Conservation (phyloP, 2,113 vertebrate genomes). For the Syrrhaptes paradoxus region DNA sequence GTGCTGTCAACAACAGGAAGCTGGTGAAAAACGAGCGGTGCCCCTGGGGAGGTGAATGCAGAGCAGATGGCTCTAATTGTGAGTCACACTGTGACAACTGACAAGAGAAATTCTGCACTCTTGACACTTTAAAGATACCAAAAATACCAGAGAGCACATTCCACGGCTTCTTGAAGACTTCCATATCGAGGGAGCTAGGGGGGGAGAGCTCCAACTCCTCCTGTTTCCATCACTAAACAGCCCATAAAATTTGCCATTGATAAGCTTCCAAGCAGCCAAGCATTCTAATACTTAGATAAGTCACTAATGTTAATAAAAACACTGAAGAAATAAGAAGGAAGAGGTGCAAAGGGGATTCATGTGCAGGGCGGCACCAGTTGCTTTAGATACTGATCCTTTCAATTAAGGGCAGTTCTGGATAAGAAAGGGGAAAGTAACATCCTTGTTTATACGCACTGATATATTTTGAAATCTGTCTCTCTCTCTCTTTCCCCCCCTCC, state of each 20-base stretch:
- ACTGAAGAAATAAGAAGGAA: slow-evolving; percentile 36
- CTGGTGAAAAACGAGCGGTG: slow-evolving; percentile 77
- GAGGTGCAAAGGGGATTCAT: slow-evolving; percentile 56
- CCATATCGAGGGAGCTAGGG: slow-evolving; percentile 59
- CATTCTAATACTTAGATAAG: slow-evolving; percentile 63
- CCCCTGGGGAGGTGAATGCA: slow-evolving; percentile 73
- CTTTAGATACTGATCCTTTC: slow-evolving; percentile 65
- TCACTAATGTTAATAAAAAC: slow-evolving; percentile 65
- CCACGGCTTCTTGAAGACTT: slow-evolving; percentile 76
- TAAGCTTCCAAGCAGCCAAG: slow-evolving; percentile 56
- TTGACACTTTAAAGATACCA: slow-evolving; percentile 83
- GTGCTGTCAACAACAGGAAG: slow-evolving; percentile 87
- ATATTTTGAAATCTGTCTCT: slow-evolving; percentile 28
- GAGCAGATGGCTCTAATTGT: slow-evolving; percentile 84
- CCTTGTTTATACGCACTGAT: slow-evolving; percentile 55
- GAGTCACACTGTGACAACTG: slow-evolving; percentile 78
- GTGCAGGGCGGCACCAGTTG: slow-evolving; percentile 50
- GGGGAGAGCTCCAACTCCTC: slow-evolving; percentile 59
- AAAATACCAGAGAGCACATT: slow-evolving; percentile 79
- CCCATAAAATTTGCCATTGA: slow-evolving; percentile 70
- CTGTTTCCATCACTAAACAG: slow-evolving; percentile 70
- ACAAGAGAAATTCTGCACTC: slow-evolving; percentile 80
- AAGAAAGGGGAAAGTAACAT: slow-evolving; percentile 69
- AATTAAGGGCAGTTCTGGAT: slow-evolving; percentile 15
- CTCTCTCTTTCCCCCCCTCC: too few species aligned